Evolutionary conservation across 2,113 vertebrate species (phyloP), one percentile per base, ranked within the genome.

Genomic region (Gallinago paraguaiae): DNA sequence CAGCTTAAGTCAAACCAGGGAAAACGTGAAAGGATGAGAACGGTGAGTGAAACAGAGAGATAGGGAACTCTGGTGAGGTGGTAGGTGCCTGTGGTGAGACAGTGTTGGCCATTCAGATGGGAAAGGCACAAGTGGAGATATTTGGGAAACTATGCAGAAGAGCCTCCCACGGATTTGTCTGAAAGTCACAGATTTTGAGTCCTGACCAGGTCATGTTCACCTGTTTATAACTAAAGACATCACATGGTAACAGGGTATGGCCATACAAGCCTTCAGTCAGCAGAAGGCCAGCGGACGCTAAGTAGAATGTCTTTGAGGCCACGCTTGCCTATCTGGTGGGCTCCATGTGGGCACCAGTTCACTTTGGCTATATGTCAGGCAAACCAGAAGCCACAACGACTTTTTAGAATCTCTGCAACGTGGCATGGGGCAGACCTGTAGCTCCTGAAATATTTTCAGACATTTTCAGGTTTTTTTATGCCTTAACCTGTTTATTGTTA

Each of bases 221-320:
- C 23, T 46, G 6, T 23, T 81, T 45, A 3, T 13, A 54, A 46
- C 11, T 43, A 31, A 56, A 27, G 33, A 17, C 28, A 48, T 24
- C 15, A 30, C 25, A 20, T 23, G 5, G 11, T 60, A 28, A 33
- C 0, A 2, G 6, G 3, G 7, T 27, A 9, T 57, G 57, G 11
- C 5, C 35, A 48, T 86, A 20, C 35, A 68, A 80, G 13, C 30
- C 8, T 39, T 75, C 28, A 35, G 41, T 15, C 33, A 59, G 13
- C 46, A 71, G 10, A 37, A 65, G 35, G 23, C 9, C 23, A 33
- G 39, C 13, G 18, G 11, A 8, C 39, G 16, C 9, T 69, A 17
- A n/a, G 28, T 15, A 56, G 24, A 0, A 0, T 50, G 27, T 15
- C 17, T 9, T 65, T 60, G 30, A 80, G 43, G 6, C 4, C 27